Evolutionary conservation across 1,140 invertebrate genomes (phyloP).

Genomic region (Macrosteles quadrilineatus): DNA sequence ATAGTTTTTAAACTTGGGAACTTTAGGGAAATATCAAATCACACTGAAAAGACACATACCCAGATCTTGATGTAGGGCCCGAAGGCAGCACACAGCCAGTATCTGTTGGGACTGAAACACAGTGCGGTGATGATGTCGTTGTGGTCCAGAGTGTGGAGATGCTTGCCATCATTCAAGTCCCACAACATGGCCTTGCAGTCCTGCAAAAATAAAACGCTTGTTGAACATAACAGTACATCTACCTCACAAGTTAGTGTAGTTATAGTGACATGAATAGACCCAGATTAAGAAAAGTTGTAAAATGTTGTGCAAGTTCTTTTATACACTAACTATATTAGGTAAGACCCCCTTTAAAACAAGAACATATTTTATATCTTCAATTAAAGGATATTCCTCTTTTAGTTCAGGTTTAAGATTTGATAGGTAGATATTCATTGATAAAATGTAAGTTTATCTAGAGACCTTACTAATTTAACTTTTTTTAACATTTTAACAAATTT

Average conservation of each 20-base stretch:
- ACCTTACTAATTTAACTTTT: neutral
- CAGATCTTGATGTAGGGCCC: slow-evolving; percentile 99
- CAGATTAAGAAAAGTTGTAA: no score
- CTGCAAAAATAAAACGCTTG: slow-evolving; percentile 50
- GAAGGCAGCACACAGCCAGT: slow-evolving; percentile 99
- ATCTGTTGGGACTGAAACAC: slow-evolving; percentile 99
- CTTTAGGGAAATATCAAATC: no score
- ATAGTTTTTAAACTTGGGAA: no score
- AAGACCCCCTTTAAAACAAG: no score
- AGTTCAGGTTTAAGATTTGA: no score
- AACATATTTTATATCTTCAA: no score
- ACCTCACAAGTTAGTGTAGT: slow-evolving; percentile 9
- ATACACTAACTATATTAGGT: no score
- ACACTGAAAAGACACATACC: no score
- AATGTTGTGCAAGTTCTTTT: no score
- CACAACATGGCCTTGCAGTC: slow-evolving; percentile 99
- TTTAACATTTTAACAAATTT: neutral
- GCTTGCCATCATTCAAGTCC: slow-evolving; percentile 99
- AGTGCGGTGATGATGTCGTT: slow-evolving; percentile 98
- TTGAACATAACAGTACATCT: neutral
- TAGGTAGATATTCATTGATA: no score
- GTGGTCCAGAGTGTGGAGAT: slow-evolving; percentile 97
- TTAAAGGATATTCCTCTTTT: no score
- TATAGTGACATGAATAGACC: neutral
- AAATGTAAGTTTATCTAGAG: no score